Evolutionary conservation across 2,888 invertebrate species (phyloP), one percentile per base, ranked within the genome.

Genomic region (Tolmerus cingulatus): DNA sequence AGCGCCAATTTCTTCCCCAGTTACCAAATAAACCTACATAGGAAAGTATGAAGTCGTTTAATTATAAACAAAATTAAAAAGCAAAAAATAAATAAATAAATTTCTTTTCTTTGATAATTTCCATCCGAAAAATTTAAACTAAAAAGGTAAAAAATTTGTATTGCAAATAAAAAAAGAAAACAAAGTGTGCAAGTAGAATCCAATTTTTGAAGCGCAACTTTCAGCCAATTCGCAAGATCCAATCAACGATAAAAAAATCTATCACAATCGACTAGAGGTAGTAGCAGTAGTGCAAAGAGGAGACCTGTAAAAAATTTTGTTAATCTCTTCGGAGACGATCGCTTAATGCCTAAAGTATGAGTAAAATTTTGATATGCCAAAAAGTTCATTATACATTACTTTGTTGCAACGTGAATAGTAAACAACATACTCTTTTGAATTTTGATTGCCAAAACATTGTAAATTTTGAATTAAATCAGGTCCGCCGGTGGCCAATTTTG

Each of bases 251-350:
- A 74, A 66, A 66, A 55, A 66, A 74, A 74, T 74, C 85, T 74
- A 74, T 85, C 74, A 85, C 74, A 74, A 85, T 43, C 23, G 74
- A 84, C 34, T 66, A 84, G 66, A 84, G 37, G 55, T 79, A 23
- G 74, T 85, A 85, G 85, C 74, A 95, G 94, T 95, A 95, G 95
- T 95, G 96, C 96, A 96, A 96, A 96, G 96, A 96, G 96, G 96
- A 96, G 96, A 96, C 95, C 96, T 96, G 96, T 95, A 95, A 95
- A 94, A 94, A 94, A 93, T 82, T 88, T 88, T 89, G 81, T 86
- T 87, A 85, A 74, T 84, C 74, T 85, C 37, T 57, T 57, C 57
- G 37, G 37, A 82, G 82, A 66, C 34, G 66, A 66, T 57, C 12
- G 40, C 46, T 84, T 84, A 84, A 74, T 66, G 30, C 46, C 74